phyloP scores from a whole-genome alignment of 2,797 vertebrate genomes.

The Oreochromis mossambicus region DNA sequence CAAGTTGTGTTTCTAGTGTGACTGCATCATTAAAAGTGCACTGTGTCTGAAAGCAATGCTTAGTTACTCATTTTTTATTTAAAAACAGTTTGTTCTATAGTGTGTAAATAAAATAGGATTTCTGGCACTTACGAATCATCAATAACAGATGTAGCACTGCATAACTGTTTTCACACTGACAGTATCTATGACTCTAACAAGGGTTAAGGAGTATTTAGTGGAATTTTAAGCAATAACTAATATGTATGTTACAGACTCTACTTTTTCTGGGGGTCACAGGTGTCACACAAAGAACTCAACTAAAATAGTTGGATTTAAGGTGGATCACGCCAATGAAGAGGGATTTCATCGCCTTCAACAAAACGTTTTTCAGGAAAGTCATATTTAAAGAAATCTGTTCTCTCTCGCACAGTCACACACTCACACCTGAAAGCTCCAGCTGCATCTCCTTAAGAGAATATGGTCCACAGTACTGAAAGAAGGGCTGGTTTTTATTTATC shows the following conservation, averaged over 20 bases:
- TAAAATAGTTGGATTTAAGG: background rate
- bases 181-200: background rate
- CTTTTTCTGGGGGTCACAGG: background rate
- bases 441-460: background rate
- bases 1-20: background rate
- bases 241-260: background rate
- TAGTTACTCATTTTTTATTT: background rate
- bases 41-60: background rate
- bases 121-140: background rate
- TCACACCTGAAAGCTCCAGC: background rate
- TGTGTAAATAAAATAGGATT: background rate
- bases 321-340: background rate
- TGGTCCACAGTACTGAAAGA: background rate
- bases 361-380: background rate
- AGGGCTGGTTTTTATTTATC: background rate
- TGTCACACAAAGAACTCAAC: background rate
- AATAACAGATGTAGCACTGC: background rate
- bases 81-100: background rate
- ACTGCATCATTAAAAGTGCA: background rate
- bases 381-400: background rate
- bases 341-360: background rate
- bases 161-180: background rate
- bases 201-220: background rate
- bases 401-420: background rate
- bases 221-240: background rate